Evolutionary conservation across 2,797 vertebrate species (phyloP), one percentile per base, ranked within the genome.

Genomic region (Tadarida brasiliensis): DNA sequence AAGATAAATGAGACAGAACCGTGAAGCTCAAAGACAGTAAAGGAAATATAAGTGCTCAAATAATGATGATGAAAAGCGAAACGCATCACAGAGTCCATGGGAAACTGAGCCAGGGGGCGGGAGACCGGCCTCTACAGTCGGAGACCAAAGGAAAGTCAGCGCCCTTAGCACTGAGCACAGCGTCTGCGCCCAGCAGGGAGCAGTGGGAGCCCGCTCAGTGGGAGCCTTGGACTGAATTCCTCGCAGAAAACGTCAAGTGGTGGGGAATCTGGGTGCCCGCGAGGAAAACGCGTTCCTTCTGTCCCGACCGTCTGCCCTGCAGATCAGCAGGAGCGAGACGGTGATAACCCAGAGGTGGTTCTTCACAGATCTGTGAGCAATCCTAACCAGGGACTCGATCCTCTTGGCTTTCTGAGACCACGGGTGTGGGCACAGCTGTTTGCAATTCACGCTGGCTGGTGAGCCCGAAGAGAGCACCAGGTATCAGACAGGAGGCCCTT

Each of bases 371-470:
- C 1, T 61, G 14, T 57, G 35, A 78, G 54, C 15, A 33, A 22
- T 47, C 10, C 19, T 61, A 59, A 35, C 59, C 51, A 56, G 0
- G 20, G 54, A n/a, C 56, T 73, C 70, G 73, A 49, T 51, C 61
- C 67, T n/a, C 59, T 63, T 51, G 11, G 33, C 56, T 67, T 93
- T 90, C 81, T 33, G 54, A 83, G 83, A 68, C 39, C 28, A 61
- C 0, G 3, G n/a, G 17, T 20, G 19, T 56, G 35, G 47, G 61
- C 61, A 26, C 1, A 7, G 49, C 44, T 95, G 9, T 80, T 63
- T 33, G 65, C 30, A 47, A n/a, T 57, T 65, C 71, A 59, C 6
- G 9, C 0, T 0, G 6, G 63, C 71, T 82, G 77, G 17, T 6
- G 51, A 92, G n/a, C 68, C 35, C 22, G 14, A 11, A 54, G 57